Evolutionary conservation across 2,797 vertebrate genomes (phyloP).

Genomic region (Clamator glandarius): DNA sequence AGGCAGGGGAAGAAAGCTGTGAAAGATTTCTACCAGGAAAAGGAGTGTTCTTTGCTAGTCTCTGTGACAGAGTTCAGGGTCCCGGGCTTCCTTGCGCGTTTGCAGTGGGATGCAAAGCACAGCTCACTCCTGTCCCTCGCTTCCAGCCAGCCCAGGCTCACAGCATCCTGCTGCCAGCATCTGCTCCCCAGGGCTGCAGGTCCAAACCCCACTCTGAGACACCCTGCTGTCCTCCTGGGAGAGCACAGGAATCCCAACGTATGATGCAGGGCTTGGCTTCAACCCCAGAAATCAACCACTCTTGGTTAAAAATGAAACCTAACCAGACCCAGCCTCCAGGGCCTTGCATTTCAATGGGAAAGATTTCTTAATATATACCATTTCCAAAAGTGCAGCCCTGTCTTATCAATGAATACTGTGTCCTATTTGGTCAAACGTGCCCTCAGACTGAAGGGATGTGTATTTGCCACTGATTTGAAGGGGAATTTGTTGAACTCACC

Average conservation of each 20-base stretch:
- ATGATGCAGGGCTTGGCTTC: neutral
- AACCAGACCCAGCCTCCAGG: neutral
- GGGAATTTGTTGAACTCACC: neutral
- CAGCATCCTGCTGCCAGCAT: neutral
- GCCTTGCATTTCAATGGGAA: neutral
- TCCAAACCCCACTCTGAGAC: accelerated
- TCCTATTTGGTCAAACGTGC: neutral
- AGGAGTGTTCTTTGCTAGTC: neutral
- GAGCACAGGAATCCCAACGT: neutral
- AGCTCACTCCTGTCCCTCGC: neutral
- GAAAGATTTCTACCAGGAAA: neutral
- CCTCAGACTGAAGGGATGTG: neutral
- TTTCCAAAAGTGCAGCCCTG: neutral
- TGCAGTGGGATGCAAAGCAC: neutral
- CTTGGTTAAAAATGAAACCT: neutral
- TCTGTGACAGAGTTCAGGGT: neutral
- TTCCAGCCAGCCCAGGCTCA: neutral
- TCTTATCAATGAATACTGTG: neutral
- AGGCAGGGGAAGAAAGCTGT: neutral
- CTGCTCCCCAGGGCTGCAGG: neutral
- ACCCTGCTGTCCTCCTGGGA: neutral
- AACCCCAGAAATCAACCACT: neutral
- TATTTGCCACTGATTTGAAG: neutral
- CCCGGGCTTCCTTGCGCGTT: accelerated
- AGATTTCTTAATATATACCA: neutral